Percentiles rank a stretch among this genome's conserved stretches.
These are phyloP conservation scores for Temnopleurus reevesii DNA, from an alignment of 53 echinoderm and acorn worm species.

Conservation along the genomic window DNA sequence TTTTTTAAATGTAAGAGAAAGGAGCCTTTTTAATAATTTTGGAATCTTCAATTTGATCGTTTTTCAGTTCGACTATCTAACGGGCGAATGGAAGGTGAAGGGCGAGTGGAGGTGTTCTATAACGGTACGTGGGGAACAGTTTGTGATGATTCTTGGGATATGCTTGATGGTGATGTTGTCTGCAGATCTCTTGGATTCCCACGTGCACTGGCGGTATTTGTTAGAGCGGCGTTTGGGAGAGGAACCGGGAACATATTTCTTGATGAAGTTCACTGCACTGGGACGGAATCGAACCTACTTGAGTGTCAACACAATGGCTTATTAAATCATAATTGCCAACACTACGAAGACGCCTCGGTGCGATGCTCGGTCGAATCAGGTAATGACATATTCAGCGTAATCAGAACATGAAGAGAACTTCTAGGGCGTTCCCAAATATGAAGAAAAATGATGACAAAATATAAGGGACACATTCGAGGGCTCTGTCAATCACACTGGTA, in stretches of 20 bases:
- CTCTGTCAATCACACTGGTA: too few species aligned
- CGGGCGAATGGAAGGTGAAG: neutral
- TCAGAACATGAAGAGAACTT: too few species aligned
- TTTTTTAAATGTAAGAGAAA: too few species aligned
- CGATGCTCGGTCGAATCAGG: too few species aligned
- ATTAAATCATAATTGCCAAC: neutral
- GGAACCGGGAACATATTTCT: neutral
- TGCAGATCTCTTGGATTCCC: neutral
- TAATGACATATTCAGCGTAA: too few species aligned
- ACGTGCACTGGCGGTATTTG: neutral
- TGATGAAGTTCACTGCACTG: neutral
- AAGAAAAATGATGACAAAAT: too few species aligned
- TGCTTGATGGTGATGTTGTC: neutral
- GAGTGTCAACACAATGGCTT: neutral
- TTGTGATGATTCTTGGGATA: neutral
- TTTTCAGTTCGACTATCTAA: neutral
- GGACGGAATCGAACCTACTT: neutral
- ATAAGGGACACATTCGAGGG: too few species aligned
- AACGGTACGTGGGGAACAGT: constrained; percentile 6
- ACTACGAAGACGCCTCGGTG: neutral
- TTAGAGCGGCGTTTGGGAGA: neutral
- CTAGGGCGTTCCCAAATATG: too few species aligned
- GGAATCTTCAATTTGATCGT: too few species aligned
- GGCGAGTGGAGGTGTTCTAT: neutral
- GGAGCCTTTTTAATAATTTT: too few species aligned